phyloP scores from a whole-genome alignment of 2,797 vertebrate species.

The Adrianichthys oophorus region DNA sequence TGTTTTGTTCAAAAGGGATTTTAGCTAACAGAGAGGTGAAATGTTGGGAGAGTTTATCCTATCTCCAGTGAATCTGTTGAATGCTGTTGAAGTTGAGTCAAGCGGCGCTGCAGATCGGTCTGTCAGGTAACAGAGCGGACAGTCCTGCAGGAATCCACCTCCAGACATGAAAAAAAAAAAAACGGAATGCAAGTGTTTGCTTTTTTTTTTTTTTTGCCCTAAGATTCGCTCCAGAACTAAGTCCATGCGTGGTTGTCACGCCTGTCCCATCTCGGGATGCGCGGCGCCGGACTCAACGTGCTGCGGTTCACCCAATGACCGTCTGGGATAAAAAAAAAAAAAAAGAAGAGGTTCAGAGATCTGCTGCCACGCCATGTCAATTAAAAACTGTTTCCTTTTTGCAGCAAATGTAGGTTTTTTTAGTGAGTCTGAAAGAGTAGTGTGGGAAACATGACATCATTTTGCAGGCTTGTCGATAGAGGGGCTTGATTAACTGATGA shows the following conservation, averaged over 20 bases:
- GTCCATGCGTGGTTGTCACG: conserved; percentile 45
- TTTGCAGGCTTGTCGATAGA: conserved; percentile 86
- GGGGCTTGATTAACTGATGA: conserved; percentile 83
- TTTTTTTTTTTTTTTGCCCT: not conserved
- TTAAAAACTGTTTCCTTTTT: conserved; percentile 10
- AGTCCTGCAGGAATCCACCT: conserved; percentile 50
- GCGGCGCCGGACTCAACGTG: conserved; percentile 43
- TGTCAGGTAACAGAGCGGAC: conserved; percentile 44
- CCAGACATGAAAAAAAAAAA: not conserved
- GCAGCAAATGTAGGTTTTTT: conserved; percentile 24
- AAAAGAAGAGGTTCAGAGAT: conserved; percentile 2
- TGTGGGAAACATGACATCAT: conserved; percentile 89
- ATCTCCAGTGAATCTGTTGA: conserved; percentile 39
- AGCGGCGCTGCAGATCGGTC: conserved; percentile 55
- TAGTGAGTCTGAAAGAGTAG: conserved; percentile 39
- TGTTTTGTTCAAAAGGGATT: not conserved
- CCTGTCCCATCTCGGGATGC: conserved; percentile 67
- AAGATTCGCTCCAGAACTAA: conserved; percentile 1
- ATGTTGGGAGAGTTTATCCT: conserved; percentile 6
- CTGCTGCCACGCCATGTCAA: conserved; percentile 7
- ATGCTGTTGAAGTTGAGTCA: conserved; percentile 73
- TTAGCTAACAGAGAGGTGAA: not conserved
- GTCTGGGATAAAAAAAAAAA: not conserved
- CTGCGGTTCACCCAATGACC: conserved; percentile 37
- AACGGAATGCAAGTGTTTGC: not conserved